Conservation (phyloP, 1,140 invertebrate species). For the Orussus abietinus region DNA sequence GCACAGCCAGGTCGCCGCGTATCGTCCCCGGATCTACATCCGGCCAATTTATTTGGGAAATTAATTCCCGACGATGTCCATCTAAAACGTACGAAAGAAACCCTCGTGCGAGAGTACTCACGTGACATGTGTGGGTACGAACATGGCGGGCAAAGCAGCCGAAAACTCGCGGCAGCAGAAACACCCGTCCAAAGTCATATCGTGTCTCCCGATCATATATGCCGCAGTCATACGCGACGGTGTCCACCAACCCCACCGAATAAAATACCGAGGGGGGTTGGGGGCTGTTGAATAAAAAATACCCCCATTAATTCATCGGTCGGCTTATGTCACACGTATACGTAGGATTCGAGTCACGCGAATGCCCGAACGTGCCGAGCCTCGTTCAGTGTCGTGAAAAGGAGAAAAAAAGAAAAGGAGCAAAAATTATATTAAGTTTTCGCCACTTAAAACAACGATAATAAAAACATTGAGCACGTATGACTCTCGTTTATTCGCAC, state of each 20-base stretch:
- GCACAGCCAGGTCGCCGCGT: too few relatives aligned
- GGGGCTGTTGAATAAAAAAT: constrained; percentile 27
- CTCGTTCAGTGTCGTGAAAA: constrained; percentile 15
- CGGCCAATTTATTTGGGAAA: constrained; percentile 12
- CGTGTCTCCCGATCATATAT: constrained; percentile 19
- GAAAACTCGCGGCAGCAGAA: constrained; percentile 19
- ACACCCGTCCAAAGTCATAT: constrained; percentile 18
- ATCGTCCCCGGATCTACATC: constrained; percentile 7
- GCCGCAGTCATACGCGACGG: neutral
- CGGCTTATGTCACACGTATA: constrained; percentile 28
- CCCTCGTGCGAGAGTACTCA: neutral
- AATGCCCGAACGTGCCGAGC: constrained; percentile 16
- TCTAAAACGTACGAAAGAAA: constrained; percentile 7
- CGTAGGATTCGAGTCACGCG: constrained; percentile 27
- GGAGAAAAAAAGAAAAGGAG: constrained; percentile 19
- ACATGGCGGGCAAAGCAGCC: neutral
- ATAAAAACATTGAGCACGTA: too few relatives aligned
- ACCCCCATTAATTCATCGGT: constrained; percentile 33
- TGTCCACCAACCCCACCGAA: constrained; percentile 20
- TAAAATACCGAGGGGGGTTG: constrained; percentile 15
- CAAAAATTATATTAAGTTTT: too few relatives aligned
- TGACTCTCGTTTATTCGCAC: too few relatives aligned
- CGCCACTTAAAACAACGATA: too few relatives aligned
- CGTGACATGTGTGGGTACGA: too few relatives aligned
- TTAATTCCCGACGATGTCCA: constrained; percentile 12